Conservation (phyloP, 2,113 vertebrate species). For the Rhinolophus ferrumequinum region DNA sequence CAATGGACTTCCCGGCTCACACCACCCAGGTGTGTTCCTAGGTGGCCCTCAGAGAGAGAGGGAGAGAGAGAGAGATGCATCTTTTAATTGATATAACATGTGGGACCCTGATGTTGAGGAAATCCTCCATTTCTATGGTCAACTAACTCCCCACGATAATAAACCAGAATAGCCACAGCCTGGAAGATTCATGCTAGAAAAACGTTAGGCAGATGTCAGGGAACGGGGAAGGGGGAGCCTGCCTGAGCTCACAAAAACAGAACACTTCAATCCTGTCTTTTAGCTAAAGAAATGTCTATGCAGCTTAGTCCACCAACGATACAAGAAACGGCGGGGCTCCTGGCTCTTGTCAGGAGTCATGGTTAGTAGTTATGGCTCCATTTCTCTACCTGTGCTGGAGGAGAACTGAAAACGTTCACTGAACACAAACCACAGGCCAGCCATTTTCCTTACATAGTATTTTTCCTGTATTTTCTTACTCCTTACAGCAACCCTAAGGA, state of each 20-base stretch:
- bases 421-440: accelerated
- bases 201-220: neutral
- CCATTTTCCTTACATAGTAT: neutral
- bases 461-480: neutral
- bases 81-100: neutral
- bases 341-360: neutral
- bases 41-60: neutral
- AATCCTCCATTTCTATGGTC: neutral
- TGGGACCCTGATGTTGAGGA: neutral
- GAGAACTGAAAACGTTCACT: neutral
- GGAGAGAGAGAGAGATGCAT: too few species aligned
- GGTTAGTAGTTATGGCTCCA: neutral
- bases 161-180: neutral
- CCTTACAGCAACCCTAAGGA: neutral
- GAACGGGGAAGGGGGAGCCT: neutral
- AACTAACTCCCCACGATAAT: neutral
- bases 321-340: accelerated
- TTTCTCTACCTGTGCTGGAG: neutral
- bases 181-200: neutral
- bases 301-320: neutral
- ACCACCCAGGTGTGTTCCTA: neutral
- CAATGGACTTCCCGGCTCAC: accelerated
- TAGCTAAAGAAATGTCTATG: neutral
- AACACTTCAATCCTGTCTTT: neutral
- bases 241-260: neutral